phyloP scores from a whole-genome alignment of 2,888 invertebrate species.

The Habroteleia sp. region DNA sequence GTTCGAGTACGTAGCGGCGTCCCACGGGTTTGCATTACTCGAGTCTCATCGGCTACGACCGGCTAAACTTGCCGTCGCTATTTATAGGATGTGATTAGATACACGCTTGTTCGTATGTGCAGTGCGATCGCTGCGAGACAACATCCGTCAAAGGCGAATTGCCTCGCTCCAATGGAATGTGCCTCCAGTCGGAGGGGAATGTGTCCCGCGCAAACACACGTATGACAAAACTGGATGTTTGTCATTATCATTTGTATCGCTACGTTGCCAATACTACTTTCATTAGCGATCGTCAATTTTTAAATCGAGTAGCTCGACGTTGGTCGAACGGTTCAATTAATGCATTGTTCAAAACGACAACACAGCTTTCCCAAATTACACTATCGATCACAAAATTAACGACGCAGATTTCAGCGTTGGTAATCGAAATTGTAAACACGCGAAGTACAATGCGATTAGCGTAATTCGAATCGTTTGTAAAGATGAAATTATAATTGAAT shows the following conservation, averaged over 20 bases:
- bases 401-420: slow-evolving; percentile 6
- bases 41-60: slow-evolving; percentile 68
- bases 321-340: background rate
- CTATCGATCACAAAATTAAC: slow-evolving; percentile 27
- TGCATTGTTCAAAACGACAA: slow-evolving; percentile 4
- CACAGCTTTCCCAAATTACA: slow-evolving; percentile 14
- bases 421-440: slow-evolving; percentile 32
- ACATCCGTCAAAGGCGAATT: slow-evolving; percentile 64
- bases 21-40: slow-evolving; percentile 76
- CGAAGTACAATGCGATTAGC: slow-evolving; percentile 16
- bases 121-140: slow-evolving; percentile 69
- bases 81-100: slow-evolving; percentile 78
- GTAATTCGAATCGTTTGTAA: slow-evolving; percentile 24
- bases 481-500: slow-evolving; percentile 22
- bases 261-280: slow-evolving; percentile 28
- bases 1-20: slow-evolving; percentile 50
- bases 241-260: slow-evolving; percentile 47
- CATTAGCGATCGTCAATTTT: slow-evolving; percentile 36
- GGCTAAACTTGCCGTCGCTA: slow-evolving; percentile 72
- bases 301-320: background rate
- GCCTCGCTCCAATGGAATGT: slow-evolving; percentile 54
- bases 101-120: slow-evolving; percentile 65
- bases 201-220: slow-evolving; percentile 45
- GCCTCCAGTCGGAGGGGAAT: slow-evolving; percentile 25
- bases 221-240: slow-evolving; percentile 47